Conservation (phyloP, 2,797 vertebrate species). For the Emydoidea blandingii region DNA sequence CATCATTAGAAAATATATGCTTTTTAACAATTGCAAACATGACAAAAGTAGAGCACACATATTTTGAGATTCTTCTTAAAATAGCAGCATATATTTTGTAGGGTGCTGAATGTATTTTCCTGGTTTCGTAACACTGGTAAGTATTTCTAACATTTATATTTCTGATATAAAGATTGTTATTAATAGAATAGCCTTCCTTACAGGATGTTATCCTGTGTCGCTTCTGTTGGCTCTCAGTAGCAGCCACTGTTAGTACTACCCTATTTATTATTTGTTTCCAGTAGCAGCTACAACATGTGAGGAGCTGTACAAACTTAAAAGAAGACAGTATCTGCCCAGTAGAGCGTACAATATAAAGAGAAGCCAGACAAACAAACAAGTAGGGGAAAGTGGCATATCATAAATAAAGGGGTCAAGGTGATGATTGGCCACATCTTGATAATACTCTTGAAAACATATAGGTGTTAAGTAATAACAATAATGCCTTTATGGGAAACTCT, state of each 20-base stretch:
- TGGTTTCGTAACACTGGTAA: neutral
- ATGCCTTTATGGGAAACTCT: neutral
- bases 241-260: neutral
- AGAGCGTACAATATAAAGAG: neutral
- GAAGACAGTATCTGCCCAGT: neutral
- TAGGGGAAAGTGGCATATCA: neutral
- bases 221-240: neutral
- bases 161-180: neutral
- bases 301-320: neutral
- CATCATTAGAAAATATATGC: neutral
- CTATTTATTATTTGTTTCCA: neutral
- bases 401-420: neutral
- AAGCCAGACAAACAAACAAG: neutral
- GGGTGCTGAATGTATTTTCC: neutral
- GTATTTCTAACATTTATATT: neutral
- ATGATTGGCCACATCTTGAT: neutral
- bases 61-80: neutral
- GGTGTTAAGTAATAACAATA: neutral
- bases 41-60: neutral
- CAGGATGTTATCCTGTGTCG: neutral
- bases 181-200: neutral
- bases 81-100: rapidly evolving
- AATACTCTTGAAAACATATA: neutral
- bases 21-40: neutral
- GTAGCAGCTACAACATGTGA: neutral